These are phyloP conservation scores for Tethya wilhelma DNA, from an alignment of 37 sponge, comb jelly and placozoan genomes.

Conservation along the genomic window DNA sequence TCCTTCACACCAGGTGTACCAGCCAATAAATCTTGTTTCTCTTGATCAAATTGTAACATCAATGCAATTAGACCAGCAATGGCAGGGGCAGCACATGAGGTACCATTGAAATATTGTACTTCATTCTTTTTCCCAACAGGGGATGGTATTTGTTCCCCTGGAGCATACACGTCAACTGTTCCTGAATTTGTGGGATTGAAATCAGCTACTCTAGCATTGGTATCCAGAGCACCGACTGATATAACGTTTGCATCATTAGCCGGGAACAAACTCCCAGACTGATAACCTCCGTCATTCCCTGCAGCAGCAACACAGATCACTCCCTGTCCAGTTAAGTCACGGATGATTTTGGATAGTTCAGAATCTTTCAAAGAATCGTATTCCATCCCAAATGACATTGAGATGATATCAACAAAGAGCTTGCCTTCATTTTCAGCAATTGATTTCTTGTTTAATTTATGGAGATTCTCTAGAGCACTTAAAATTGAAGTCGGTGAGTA, in stretches of 20 bases:
- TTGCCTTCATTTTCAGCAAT: not conserved
- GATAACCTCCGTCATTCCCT: not conserved
- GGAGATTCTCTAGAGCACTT: not conserved
- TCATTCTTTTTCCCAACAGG: not conserved
- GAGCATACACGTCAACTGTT: not conserved
- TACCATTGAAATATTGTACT: not conserved
- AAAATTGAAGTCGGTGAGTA: too few species aligned
- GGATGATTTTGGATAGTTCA: not conserved
- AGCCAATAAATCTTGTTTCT: too few species aligned
- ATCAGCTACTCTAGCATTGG: not conserved
- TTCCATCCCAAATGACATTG: not conserved
- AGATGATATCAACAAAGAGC: not conserved
- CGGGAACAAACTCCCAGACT: not conserved
- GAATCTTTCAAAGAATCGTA: not conserved
- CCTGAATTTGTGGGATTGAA: not conserved
- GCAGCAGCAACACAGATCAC: slow-evolving; percentile 4
- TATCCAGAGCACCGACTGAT: slow-evolving; percentile 1
- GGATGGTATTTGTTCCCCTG: not conserved
- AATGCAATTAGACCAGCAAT: not conserved
- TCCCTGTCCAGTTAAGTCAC: not conserved
- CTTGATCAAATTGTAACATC: not conserved
- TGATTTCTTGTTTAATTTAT: not conserved
- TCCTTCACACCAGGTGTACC: too few species aligned
- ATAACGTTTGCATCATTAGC: not conserved
- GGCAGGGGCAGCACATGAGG: slow-evolving; percentile 2